Evolutionary conservation across 2,888 invertebrate genomes (phyloP), one percentile per base, ranked within the genome.

Genomic region (Dryobota labecula): DNA sequence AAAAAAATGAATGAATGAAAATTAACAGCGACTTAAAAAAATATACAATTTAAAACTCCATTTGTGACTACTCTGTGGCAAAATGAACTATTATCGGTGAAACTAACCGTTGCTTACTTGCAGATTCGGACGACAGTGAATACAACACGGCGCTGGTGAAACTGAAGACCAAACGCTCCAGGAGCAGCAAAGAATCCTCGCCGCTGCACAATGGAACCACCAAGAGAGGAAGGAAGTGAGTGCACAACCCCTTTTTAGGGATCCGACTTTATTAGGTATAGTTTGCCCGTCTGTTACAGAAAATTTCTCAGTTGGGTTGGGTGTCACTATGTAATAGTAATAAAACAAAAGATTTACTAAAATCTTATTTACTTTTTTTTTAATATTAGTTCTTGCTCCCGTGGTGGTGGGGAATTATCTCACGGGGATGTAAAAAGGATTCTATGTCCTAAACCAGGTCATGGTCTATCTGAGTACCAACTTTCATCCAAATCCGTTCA

Each of bases 101-200:
- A 5, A 73, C 45, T 81, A 70, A 81, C 33, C 0, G 36, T 2
- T 11, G 0, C 3, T 43, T 47, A 20, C 49, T 84, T 83, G 41
- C 89, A 95, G 95, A 96, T 58, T 95, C 96, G 0, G 94, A 95
- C 33, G 96, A 96, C 87, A 95, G 96, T 71, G 96, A 96, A 33
- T 93, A 94, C 78, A 94, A 95, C 86, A 92, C 92, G n/a, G 90
- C 92, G 57, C 87, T 95, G 68, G 92, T 94, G 84, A 91, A 93
- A 88, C 86, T 95, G 84, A 92, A 94, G 92, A 78, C 80, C 18
- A 84, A 88, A 2, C 87, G 87, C 61, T 80, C 89, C 0, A 86
- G 94, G 6, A 79, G 80, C 67, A 95, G 94, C 78, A 93, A 93
- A 83, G 95, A 95, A 45, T 75, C 91, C 0, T 93, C 95, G 20